Evolutionary conservation across 1,140 invertebrate species (phyloP).

Genomic region (Aphelenchoides besseyi): DNA sequence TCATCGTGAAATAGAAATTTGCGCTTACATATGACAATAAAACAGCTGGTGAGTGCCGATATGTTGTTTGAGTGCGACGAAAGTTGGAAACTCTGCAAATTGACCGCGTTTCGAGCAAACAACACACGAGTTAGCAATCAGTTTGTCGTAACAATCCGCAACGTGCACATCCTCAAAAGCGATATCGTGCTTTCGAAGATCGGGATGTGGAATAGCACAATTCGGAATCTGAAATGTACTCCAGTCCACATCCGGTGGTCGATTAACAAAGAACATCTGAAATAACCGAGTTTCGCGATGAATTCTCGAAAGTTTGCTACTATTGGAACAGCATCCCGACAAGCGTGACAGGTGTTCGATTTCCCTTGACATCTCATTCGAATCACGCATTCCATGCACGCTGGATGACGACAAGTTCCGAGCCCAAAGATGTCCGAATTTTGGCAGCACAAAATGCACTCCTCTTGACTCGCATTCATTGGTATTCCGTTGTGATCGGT

Average conservation of each 20-base stretch:
- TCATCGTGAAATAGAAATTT: conserved; percentile 21
- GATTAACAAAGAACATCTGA: conserved; percentile 13
- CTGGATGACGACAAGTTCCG: conserved; percentile 23
- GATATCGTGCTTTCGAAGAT: conserved; percentile 23
- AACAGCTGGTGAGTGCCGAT: conserved; percentile 5
- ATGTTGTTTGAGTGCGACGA: conserved; percentile 31
- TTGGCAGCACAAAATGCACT: conserved; percentile 25
- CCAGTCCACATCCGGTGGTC: conserved; percentile 1
- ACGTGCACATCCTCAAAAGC: conserved; percentile 39
- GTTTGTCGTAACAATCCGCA: conserved; percentile 34
- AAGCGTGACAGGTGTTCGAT: conserved; percentile 22
- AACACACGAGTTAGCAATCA: conserved; percentile 38
- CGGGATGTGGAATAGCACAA: conserved; percentile 16
- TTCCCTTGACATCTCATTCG: conserved; percentile 25
- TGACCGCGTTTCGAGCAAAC: conserved; percentile 33
- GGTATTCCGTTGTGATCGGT: conserved; percentile 21
- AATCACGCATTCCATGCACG: conserved; percentile 28
- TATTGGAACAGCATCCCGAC: conserved; percentile 11
- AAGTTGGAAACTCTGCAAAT: conserved; percentile 26
- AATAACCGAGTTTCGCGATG: not conserved
- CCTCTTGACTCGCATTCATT: not conserved
- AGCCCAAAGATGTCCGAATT: conserved; percentile 24
- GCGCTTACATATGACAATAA: conserved; percentile 6
- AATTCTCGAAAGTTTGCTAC: not conserved
- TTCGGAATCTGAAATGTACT: not conserved